Base-by-base conservation (phyloP, 1,140 invertebrate genomes). In the Calliphora vicina region DNA sequence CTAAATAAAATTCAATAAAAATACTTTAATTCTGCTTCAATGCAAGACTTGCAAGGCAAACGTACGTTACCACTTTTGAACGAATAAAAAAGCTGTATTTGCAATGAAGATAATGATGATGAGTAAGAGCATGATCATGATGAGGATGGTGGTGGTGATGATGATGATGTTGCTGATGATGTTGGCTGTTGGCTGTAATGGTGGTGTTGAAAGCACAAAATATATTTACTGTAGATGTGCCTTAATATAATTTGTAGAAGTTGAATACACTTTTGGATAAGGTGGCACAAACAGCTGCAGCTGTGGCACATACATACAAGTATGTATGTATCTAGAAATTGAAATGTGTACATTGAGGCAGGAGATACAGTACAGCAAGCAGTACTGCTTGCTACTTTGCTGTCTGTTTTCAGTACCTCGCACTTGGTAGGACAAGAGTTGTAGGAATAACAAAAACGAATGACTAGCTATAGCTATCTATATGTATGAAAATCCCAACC, bases 1-100 rank as follows among this genome's bases (percentile, higher is more conserved):
- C 50, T 80, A 80, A 80, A 57, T 80, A 80, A 61, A 80, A 80
- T 80, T 50, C 42, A 61, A 80, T 26, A 80, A 80, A 57, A 80
- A 50, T 57, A 23, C 45, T 80, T 74, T 13, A 50, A 12, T 74
- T 74, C 72, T 29, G 72, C 72, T 74, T 42, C 27, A 10, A 74
- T 8, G 25, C 72, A 35, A 35, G 35, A 35, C 35, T 10, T 6
- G 5, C 35, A 10, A 50, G 17, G 13, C 45, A 50, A 17, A 50
- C 15, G 17, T 15, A 50, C 1, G 17, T 50, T 50, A 3, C 3
- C 17, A 50, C 2, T 50, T 50, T 50, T 50, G 35, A 35, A 35
- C 0, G 35, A 35, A 35, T 5, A 35, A 35, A 35, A 35, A 35
- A 35, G 2, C 10, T 45, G 10, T 6, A 12, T 17, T 45, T 45